These are phyloP conservation scores for Enteromius thamalakanensis DNA, from an alignment of 2,797 vertebrate genomes.

Conservation along the genomic window DNA sequence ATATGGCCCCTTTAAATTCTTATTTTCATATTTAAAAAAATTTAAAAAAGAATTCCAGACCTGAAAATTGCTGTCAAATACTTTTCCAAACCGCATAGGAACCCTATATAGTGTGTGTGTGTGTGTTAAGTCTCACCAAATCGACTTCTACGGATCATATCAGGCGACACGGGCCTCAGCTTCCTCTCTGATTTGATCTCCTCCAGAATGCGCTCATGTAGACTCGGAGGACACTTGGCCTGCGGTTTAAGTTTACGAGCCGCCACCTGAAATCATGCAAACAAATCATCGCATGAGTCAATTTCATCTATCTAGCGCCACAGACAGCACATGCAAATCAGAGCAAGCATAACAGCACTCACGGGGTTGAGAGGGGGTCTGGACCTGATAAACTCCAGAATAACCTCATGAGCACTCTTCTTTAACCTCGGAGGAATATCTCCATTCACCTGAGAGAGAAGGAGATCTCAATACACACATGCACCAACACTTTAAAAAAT, in stretches of 20 bases:
- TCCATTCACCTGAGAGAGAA: constrained; percentile 82
- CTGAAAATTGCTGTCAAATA: no score
- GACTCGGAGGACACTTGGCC: constrained; percentile 85
- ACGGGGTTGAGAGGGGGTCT: constrained; percentile 95
- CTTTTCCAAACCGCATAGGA: no score
- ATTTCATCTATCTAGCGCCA: neutral
- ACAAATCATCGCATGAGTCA: neutral
- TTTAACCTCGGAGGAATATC: constrained; percentile 91
- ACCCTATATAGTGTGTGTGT: neutral
- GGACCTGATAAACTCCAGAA: constrained; percentile 95
- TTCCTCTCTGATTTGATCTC: constrained; percentile 96
- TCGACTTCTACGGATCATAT: constrained; percentile 83
- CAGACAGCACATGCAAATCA: neutral
- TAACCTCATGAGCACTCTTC: constrained; percentile 96
- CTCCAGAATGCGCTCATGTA: constrained; percentile 93
- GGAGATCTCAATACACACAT: neutral
- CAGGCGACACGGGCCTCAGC: constrained; percentile 92
- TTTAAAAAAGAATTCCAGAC: no score
- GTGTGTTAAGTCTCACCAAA: constrained; percentile 79
- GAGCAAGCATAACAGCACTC: constrained; percentile 58
- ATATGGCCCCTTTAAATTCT: no score
- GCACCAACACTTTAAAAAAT: neutral
- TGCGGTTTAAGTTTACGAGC: constrained; percentile 94
- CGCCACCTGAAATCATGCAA: constrained; percentile 77
- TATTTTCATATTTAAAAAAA: no score